Base-by-base conservation (phyloP, 2,888 invertebrate genomes). In the Eupithecia inturbata region DNA sequence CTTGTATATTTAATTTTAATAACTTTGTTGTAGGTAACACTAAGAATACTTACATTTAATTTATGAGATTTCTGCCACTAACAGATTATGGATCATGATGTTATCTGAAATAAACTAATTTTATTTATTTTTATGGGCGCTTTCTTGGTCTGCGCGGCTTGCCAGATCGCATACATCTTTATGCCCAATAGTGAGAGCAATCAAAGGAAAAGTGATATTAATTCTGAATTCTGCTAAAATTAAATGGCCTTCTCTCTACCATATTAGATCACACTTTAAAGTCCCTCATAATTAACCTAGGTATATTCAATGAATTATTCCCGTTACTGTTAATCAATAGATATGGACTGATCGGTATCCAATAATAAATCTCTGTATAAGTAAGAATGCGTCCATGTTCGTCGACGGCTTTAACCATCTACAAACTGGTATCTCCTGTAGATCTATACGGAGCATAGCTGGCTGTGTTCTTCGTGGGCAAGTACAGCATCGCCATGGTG, bases 401-500 rank as follows among this genome's bases (percentile, higher is more conserved):
- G n/a, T 57, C 57, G 4, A 57, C 14, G 57, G 57, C 22, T 57
- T 57, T 57, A 57, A 12, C 14, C 14, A 57, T 26, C 12, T 57
- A 9, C 22, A 10, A 26, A 5, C 22, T 77, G 36, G 7, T 36
- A 36, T 36, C 36, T 9, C 9, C 36, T 79, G 9, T 78, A 87
- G 87, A 73, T 6, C 70, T 80, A 49, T 81, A 83, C 41, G 83
- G 68, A 0, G 72, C 92, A 14, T 82, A 92, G 0, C 78, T 95
- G 62, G 94, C 95, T 71, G 87, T 95, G 57, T 96, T 95, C 82
- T 85, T 96, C 73, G 87, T 95, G 70, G 96, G 96, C 9, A 96
- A 96, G 86, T 91, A 94, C 82, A 92, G 95, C 67, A 96, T 96
- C 53, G 95, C 96, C 0, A 92, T 95, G 72, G 95, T 96, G 33